Percentiles rank a stretch among this genome's conserved stretches.
Conservation (phyloP, 2,797 vertebrate genomes). For the Poeciliopsis gracilis region DNA sequence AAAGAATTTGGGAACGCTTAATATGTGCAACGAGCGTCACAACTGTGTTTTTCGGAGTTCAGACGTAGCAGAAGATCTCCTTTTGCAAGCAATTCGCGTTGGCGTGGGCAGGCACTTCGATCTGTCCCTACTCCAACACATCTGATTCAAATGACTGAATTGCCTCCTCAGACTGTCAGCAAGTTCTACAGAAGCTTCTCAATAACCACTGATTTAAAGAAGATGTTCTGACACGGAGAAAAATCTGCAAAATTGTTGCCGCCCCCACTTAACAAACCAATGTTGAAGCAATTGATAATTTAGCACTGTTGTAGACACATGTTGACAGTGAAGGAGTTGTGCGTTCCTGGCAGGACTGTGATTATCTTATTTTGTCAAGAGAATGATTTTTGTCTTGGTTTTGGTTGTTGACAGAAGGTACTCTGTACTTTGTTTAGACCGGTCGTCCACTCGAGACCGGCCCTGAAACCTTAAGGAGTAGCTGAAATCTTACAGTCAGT, state of each 20-base stretch:
- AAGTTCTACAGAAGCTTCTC: background rate
- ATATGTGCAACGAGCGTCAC: background rate
- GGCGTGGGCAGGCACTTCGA: background rate
- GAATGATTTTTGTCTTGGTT: background rate
- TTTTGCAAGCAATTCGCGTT: background rate
- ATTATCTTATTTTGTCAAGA: background rate
- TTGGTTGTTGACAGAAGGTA: background rate
- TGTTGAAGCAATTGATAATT: background rate
- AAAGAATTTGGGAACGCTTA: background rate
- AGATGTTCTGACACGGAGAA: background rate
- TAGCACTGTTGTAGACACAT: background rate
- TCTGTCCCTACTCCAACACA: background rate
- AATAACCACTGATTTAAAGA: background rate
- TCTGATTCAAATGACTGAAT: slow-evolving; percentile 1
- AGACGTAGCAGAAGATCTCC: background rate
- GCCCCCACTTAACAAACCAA: too few relatives aligned
- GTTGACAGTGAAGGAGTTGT: background rate
- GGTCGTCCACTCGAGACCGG: background rate
- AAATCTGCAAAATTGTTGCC: background rate
- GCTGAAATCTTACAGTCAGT: background rate
- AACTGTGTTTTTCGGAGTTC: background rate
- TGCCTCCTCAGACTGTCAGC: slow-evolving; percentile 2
- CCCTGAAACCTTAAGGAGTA: background rate
- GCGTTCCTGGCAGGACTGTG: background rate
- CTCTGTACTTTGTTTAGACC: background rate